phyloP scores from a whole-genome alignment of 2,113 vertebrate species.

The Phylloscopus trochilus region DNA sequence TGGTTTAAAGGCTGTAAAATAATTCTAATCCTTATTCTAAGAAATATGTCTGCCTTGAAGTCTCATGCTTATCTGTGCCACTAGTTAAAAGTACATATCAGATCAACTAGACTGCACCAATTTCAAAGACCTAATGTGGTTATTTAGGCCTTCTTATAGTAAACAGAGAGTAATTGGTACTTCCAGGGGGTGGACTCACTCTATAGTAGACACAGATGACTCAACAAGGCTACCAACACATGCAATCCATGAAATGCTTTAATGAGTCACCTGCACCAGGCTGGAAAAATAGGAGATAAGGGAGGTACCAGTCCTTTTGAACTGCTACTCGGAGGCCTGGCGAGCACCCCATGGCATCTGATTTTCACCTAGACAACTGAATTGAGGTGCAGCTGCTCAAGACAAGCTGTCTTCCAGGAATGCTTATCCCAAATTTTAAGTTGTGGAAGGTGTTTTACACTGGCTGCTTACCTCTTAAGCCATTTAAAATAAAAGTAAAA shows the following conservation, averaged over 20 bases:
- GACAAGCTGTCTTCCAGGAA: neutral
- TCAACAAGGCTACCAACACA: neutral
- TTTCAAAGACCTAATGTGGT: neutral
- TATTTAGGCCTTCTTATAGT: neutral
- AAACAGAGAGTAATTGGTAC: neutral
- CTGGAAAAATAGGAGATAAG: neutral
- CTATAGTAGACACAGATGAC: neutral
- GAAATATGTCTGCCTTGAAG: neutral
- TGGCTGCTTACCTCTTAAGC: neutral
- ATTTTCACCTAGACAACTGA: neutral
- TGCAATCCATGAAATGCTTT: neutral
- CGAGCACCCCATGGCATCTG: neutral
- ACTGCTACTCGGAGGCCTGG: neutral
- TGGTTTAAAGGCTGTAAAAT: neutral
- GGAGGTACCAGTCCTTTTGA: neutral
- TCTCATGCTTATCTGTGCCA: neutral
- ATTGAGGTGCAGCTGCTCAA: neutral
- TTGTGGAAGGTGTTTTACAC: neutral
- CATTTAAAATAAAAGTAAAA: neutral
- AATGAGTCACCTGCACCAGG: neutral
- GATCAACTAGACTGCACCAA: accelerated
- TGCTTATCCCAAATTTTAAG: neutral
- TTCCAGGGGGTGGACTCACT: neutral
- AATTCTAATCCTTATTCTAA: neutral
- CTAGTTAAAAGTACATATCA: neutral